Base-by-base conservation (phyloP, 2,888 invertebrate species). In the Cryptophagus acutangulus region DNA sequence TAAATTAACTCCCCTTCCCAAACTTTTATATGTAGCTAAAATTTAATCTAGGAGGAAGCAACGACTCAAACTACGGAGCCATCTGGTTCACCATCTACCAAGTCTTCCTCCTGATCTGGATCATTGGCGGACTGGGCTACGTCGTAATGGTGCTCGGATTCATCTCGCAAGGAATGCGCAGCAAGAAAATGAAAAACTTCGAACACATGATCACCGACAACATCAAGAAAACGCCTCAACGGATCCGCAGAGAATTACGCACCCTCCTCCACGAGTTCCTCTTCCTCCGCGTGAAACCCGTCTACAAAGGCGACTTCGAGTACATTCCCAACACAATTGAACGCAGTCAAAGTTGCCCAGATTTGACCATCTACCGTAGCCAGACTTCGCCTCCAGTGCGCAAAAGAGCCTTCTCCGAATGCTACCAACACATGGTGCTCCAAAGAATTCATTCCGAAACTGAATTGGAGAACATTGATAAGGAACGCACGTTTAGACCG, bases 51-150 rank as follows among this genome's bases (percentile, higher is more conserved):
- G n/a, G 55, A 55, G 1, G 38, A 55, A 3, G 57, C 63, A 40
- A 65, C 64, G 31, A 67, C 66, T 30, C 76, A n/a, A n/a, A 74
- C 45, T 82, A 83, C 25, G 76, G 75, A 40, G 79, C 79, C 8
- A 55, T 72, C 2, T 82, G 79, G 60, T 81, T 79, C 60, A 73
- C 77, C 46, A 70, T 82, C 2, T 93, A 93, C 71, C 82, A 91
- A 68, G 77, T 84, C 43, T 86, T 87, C 55, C 74, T 92, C 0
- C 80, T 92, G 18, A 68, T 86, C 16, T 93, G 93, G 93, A 88
- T 93, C 38, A 87, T 91, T 44, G 90, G 91, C 59, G 92, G 93
- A 0, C 75, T 93, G 47, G 92, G 92, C 0, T 93, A 93, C 66
- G 78, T 91, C 30, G 81, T 91, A 15, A 93, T 93, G 92, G 80